Percentiles rank a stretch among this genome's conserved stretches.
Conservation (phyloP, 2,113 vertebrate species). For the Euleptes europaea region DNA sequence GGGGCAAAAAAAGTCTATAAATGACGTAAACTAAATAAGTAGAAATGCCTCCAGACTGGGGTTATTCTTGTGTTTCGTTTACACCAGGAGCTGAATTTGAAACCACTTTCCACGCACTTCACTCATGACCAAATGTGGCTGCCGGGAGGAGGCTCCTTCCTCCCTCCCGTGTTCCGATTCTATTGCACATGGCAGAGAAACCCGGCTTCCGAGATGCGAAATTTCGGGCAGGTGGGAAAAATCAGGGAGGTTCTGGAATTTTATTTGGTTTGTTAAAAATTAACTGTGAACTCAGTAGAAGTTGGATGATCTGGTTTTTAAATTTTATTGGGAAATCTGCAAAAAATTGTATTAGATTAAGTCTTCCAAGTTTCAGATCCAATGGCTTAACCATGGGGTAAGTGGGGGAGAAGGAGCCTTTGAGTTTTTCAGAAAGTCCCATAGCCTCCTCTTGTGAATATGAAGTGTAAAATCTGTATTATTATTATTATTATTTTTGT, state of each 20-base stretch:
- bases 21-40: no score
- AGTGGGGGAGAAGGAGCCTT: conserved; percentile 70
- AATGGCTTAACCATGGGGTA: conserved; percentile 68
- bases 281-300: conserved; percentile 44
- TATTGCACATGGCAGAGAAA: conserved; percentile 11
- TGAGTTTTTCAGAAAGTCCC: conserved; percentile 79
- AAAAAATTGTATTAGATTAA: conserved; percentile 70
- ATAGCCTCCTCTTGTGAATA: conserved; percentile 85
- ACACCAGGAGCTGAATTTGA: neutral
- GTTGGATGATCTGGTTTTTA: conserved; percentile 69
- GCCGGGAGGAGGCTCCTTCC: neutral
- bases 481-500: conserved; percentile 68
- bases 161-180: conserved; percentile 27
- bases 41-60: no score
- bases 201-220: conserved; percentile 38
- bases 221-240: conserved; percentile 14
- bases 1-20: no score
- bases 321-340: conserved; percentile 82
- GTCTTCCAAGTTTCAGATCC: conserved; percentile 89
- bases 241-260: conserved; percentile 48
- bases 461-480: conserved; percentile 89
- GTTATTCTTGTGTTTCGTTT: neutral
- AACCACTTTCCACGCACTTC: neutral
- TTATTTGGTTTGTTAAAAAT: conserved; percentile 55
- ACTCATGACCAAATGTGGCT: neutral